These are phyloP conservation scores for Wasmannia auropunctata DNA, from an alignment of 1,140 invertebrate genomes.

Conservation along the genomic window DNA sequence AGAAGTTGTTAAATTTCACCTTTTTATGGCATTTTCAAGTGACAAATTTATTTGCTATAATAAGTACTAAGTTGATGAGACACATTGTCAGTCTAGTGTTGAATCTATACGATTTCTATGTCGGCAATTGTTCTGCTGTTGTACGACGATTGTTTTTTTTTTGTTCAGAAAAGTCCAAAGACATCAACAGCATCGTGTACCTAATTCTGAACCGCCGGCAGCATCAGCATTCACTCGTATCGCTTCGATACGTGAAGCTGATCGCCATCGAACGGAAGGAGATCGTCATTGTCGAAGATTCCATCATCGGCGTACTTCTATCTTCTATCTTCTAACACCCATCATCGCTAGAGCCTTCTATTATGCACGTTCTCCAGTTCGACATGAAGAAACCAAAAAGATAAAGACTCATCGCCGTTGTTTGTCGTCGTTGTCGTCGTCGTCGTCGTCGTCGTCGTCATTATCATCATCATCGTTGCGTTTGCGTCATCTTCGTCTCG, in stretches of 20 bases:
- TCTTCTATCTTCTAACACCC: conserved; percentile 46
- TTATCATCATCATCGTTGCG: conserved; percentile 29
- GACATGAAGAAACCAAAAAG: conserved; percentile 29
- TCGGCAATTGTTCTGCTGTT: background rate
- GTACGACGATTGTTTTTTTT: conserved; percentile 18
- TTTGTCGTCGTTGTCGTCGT: conserved; percentile 45
- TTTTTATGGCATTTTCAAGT: background rate
- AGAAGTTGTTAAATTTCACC: background rate
- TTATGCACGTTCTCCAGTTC: conserved; percentile 22
- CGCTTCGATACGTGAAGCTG: conserved; percentile 63
- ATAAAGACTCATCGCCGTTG: conserved; percentile 10
- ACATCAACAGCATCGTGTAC: conserved; percentile 72
- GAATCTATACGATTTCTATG: background rate
- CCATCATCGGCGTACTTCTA: conserved; percentile 30
- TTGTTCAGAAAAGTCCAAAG: conserved; percentile 69
- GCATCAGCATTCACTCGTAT: conserved; percentile 74
- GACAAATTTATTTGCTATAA: background rate
- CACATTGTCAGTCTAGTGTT: background rate
- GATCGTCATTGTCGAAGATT: conserved; percentile 56
- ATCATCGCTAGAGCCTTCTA: conserved; percentile 44
- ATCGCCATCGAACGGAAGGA: conserved; percentile 60
- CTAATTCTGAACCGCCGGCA: conserved; percentile 70
- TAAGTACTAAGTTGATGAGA: background rate
- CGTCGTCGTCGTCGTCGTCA: conserved; percentile 47
- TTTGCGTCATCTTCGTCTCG: conserved; percentile 34